Percentiles rank a stretch among this genome's conserved stretches.
Evolutionary conservation across 2,113 vertebrate genomes (phyloP).

Genomic region (Centropus unirufus): DNA sequence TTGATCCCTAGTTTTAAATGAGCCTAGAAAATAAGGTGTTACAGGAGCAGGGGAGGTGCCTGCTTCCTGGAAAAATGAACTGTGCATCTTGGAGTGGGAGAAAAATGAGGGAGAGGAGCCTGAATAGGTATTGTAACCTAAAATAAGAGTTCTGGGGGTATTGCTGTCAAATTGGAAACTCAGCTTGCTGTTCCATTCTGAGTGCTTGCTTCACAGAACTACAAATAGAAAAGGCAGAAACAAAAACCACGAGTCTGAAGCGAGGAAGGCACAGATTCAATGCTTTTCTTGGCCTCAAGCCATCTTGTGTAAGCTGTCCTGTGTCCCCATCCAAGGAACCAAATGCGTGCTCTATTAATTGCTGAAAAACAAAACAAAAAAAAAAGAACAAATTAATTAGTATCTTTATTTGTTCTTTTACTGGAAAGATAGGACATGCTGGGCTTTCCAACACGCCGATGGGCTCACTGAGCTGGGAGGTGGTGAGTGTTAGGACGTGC

Average conservation of each 20-base stretch:
- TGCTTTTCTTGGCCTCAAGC: slow-evolving; percentile 21
- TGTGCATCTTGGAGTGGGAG: not conserved
- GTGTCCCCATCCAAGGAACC: not conserved
- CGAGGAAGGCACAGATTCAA: not conserved
- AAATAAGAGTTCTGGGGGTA: not conserved
- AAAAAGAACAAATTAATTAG: slow-evolving; percentile 4
- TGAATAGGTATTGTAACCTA: not conserved
- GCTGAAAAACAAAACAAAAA: slow-evolving; percentile 10
- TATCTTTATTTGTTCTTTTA: slow-evolving; percentile 3
- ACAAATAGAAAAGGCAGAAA: not conserved
- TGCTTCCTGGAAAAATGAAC: not conserved
- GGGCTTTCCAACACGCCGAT: not conserved
- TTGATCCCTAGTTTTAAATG: not conserved
- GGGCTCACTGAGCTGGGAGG: not conserved
- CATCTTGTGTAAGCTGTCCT: slow-evolving; percentile 10
- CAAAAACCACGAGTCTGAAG: not conserved
- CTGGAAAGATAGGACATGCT: not conserved
- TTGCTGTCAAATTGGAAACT: not conserved
- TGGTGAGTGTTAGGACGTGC: not conserved
- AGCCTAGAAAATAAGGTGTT: not conserved
- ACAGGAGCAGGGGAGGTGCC: not conserved
- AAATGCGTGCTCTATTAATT: slow-evolving; percentile 16
- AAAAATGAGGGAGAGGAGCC: not conserved
- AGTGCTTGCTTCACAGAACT: not conserved
- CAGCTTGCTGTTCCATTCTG: not conserved